A percentile compares a stretch with the other conserved stretches of the same genome.
Conservation (phyloP, 2,113 vertebrate genomes). For the Pituophis catenifer region DNA sequence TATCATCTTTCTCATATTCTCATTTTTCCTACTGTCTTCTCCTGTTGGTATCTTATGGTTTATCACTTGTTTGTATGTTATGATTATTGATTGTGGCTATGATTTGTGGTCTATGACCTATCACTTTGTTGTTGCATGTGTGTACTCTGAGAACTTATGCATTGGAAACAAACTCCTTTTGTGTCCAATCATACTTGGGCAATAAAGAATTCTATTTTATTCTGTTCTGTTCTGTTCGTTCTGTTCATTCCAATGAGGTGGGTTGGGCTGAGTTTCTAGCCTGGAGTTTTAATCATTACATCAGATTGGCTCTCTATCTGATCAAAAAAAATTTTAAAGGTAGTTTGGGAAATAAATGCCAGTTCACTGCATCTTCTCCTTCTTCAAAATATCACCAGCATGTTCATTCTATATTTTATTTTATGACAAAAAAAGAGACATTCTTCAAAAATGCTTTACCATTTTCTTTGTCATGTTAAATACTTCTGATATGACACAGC, state of each 20-base stretch:
- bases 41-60: too few species aligned
- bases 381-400: conserved; percentile 4
- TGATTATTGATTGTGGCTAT: too few species aligned
- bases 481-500: not conserved
- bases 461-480: conserved; percentile 25
- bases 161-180: too few species aligned
- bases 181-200: too few species aligned
- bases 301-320: not conserved
- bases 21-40: too few species aligned
- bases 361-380: not conserved
- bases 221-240: too few species aligned
- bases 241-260: not conserved
- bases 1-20: too few species aligned
- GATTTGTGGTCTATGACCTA: too few species aligned
- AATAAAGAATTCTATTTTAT: not conserved
- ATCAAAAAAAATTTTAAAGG: not conserved
- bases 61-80: too few species aligned
- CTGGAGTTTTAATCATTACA: not conserved
- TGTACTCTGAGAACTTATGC: too few species aligned
- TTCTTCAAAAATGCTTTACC: not conserved
- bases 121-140: too few species aligned
- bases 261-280: not conserved
- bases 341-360: not conserved
- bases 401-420: not conserved
- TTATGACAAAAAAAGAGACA: not conserved